phyloP scores from a whole-genome alignment of 2,797 vertebrate species.

The Kryptolebias ocellatus region DNA sequence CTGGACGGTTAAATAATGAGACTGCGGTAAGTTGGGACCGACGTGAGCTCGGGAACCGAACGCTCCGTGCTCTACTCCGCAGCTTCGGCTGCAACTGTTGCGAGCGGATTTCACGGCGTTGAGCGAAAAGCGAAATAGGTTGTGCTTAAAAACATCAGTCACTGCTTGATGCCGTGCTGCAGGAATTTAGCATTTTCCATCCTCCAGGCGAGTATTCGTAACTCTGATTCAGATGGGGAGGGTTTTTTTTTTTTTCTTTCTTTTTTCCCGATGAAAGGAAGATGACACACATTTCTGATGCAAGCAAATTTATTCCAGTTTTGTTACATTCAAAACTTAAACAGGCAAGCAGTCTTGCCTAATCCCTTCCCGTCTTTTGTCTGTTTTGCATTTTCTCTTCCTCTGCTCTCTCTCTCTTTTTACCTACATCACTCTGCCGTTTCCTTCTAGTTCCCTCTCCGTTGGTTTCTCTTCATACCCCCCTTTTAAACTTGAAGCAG shows the following conservation, averaged over 20 bases:
- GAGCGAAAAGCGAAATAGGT: slow-evolving; percentile 24
- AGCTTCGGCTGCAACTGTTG: slow-evolving; percentile 10
- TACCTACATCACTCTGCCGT: background rate
- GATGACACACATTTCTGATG: slow-evolving; percentile 39
- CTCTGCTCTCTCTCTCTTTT: background rate
- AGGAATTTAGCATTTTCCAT: slow-evolving; percentile 15
- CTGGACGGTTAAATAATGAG: background rate
- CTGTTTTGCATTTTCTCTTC: slow-evolving; percentile 3
- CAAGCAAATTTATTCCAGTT: slow-evolving; percentile 36
- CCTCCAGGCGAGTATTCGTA: slow-evolving; percentile 1
- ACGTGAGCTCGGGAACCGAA: too few species aligned
- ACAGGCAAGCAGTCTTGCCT: slow-evolving; percentile 14
- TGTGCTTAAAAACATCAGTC: slow-evolving; percentile 15
- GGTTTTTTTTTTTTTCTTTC: too few species aligned
- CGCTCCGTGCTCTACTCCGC: slow-evolving; percentile 24
- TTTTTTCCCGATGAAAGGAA: slow-evolving; percentile 34
- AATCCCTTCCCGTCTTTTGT: slow-evolving; percentile 13
- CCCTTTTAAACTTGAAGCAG: slow-evolving; percentile 37
- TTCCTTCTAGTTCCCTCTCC: slow-evolving; percentile 15
- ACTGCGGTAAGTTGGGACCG: background rate
- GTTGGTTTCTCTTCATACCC: slow-evolving; percentile 10
- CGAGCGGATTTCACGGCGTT: slow-evolving; percentile 21
- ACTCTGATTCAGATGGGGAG: slow-evolving; percentile 1
- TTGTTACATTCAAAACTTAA: slow-evolving; percentile 29
- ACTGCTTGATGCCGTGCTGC: background rate